These are phyloP conservation scores for Sanderia malayensis DNA, from an alignment of 30 jellyfish, hydroid and myxozoan species.

Conservation along the genomic window DNA sequence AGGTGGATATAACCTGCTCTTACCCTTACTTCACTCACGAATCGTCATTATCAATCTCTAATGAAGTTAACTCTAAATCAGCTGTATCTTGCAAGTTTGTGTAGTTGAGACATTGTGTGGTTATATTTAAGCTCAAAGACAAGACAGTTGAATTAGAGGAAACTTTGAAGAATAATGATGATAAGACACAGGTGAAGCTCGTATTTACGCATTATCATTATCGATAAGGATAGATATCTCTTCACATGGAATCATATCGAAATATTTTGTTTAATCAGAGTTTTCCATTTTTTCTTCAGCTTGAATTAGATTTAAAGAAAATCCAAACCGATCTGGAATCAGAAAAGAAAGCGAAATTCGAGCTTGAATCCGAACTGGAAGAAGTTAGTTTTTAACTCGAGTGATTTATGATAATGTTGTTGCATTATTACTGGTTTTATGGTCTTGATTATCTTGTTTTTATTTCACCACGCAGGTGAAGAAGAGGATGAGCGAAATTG, in stretches of 20 bases:
- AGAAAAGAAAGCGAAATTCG: conserved; percentile 50
- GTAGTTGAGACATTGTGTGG: too few species aligned
- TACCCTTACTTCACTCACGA: too few species aligned
- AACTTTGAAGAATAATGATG: conserved; percentile 55
- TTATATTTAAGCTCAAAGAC: conserved; percentile 32
- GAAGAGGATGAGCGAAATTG: not conserved
- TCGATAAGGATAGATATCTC: too few species aligned
- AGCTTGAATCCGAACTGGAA: conserved; percentile 57
- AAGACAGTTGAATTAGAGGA: conserved; percentile 41
- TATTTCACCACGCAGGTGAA: not conserved
- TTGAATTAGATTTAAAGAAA: conserved; percentile 61
- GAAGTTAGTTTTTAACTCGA: conserved; percentile 56
- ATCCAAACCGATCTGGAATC: conserved; percentile 51
- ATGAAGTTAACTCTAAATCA: too few species aligned
- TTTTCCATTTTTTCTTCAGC: conserved; percentile 3
- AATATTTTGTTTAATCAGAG: not conserved
- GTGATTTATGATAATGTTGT: too few species aligned
- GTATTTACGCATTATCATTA: too few species aligned
- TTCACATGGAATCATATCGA: too few species aligned
- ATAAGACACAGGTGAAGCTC: conserved; percentile 61
- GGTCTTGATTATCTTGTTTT: too few species aligned
- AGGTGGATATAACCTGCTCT: too few species aligned
- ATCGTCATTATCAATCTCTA: too few species aligned
- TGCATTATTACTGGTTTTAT: too few species aligned
- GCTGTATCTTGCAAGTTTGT: too few species aligned